Conservation (phyloP, 1,140 invertebrate species). For the Tetragonula clypearis region DNA sequence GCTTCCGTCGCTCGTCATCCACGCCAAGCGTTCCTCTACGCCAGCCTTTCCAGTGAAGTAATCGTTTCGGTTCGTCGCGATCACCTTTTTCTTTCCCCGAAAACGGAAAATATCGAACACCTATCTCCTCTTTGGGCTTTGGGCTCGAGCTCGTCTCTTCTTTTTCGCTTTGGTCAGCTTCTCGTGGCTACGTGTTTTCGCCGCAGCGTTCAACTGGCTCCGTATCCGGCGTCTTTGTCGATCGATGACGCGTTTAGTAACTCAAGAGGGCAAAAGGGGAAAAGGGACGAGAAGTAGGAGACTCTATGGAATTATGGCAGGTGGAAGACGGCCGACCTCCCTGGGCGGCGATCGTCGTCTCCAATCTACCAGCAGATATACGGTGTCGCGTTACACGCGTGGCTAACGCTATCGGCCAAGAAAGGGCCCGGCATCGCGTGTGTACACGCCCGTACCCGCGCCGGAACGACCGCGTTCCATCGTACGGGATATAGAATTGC, state of each 20-base stretch:
- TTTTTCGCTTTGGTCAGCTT: neutral
- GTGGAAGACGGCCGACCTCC: constrained; percentile 79
- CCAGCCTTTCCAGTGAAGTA: constrained; percentile 1
- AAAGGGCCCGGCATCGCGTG: constrained; percentile 28
- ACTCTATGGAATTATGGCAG: constrained; percentile 74
- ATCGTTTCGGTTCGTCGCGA: neutral
- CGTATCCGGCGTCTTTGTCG: constrained; percentile 24
- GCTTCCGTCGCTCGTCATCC: constrained; percentile 11
- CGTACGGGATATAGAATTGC: constrained; percentile 53
- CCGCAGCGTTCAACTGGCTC: too few relatives aligned
- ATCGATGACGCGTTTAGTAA: constrained; percentile 57
- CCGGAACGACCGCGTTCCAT: constrained; percentile 34
- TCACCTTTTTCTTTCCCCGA: neutral
- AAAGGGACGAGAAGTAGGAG: constrained; percentile 51
- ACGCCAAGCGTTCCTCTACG: too few relatives aligned
- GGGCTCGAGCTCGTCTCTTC: neutral
- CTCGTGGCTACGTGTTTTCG: constrained; percentile 15
- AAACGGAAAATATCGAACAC: neutral
- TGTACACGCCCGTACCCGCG: constrained; percentile 23
- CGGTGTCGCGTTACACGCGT: constrained; percentile 75
- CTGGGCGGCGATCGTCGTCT: constrained; percentile 68
- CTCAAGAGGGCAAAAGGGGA: constrained; percentile 56
- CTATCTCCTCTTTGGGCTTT: neutral
- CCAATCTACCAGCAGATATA: constrained; percentile 70
- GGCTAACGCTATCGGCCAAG: constrained; percentile 57